phyloP scores from a whole-genome alignment of 2,888 invertebrate genomes.

The Drosophila nigricruria region DNA sequence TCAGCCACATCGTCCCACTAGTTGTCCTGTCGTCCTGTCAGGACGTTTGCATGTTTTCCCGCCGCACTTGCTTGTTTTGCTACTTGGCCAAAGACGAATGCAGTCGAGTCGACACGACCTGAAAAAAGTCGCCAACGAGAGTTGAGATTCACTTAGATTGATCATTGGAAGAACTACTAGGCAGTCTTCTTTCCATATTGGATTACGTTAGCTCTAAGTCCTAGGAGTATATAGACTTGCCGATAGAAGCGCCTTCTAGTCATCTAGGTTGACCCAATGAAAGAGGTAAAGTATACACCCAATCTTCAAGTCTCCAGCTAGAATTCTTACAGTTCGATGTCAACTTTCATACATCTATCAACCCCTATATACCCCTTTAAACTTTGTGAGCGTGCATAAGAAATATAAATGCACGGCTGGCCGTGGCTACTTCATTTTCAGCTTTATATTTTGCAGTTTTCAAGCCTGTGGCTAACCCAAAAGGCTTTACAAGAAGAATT shows the following conservation, averaged over 20 bases:
- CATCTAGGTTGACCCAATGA: no score
- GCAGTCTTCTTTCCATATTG: not conserved
- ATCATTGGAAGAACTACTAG: not conserved
- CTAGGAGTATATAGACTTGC: not conserved
- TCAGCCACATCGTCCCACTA: slow-evolving; percentile 26
- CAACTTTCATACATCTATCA: not conserved
- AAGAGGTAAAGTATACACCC: not conserved
- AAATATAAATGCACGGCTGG: slow-evolving; percentile 44
- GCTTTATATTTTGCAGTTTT: slow-evolving; percentile 66
- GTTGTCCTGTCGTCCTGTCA: slow-evolving; percentile 53
- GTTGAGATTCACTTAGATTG: not conserved
- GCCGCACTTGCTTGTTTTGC: slow-evolving; percentile 25
- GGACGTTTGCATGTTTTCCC: slow-evolving; percentile 64
- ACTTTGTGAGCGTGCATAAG: not conserved
- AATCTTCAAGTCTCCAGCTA: not conserved
- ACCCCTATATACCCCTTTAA: not conserved
- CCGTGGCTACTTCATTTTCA: slow-evolving; percentile 70
- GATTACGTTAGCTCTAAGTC: not conserved
- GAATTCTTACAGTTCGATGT: not conserved
- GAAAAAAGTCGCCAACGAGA: not conserved
- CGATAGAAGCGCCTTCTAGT: not conserved
- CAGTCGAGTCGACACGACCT: not conserved
- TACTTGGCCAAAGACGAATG: slow-evolving; percentile 12
- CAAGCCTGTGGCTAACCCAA: slow-evolving; percentile 44
- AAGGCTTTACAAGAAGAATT: slow-evolving; percentile 16